Evolutionary conservation across 1,140 invertebrate genomes (phyloP).

Genomic region (Rhysida immarginata): DNA sequence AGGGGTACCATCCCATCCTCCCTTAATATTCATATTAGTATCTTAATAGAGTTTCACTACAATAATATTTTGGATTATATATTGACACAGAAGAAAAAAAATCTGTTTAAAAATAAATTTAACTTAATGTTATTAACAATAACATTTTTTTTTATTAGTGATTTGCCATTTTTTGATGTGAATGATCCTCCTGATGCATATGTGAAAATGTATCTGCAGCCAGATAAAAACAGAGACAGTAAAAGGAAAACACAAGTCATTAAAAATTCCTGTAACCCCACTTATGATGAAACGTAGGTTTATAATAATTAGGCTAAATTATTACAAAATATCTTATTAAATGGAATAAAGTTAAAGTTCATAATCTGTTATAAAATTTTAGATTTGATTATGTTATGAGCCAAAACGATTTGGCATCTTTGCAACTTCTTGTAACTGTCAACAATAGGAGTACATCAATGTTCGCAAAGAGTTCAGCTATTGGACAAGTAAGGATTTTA

Average conservation of each 20-base stretch:
- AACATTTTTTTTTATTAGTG: conserved; percentile 25
- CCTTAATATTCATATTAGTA: too few relatives aligned
- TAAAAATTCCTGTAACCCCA: conserved; percentile 75
- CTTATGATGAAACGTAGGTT: conserved; percentile 66
- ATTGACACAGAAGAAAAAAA: too few relatives aligned
- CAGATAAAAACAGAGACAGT: conserved; percentile 66
- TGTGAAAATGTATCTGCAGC: conserved; percentile 80
- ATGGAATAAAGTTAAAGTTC: not conserved
- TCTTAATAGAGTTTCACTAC: too few relatives aligned
- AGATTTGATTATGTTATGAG: conserved; percentile 5
- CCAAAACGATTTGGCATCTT: not conserved
- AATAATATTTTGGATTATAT: too few relatives aligned
- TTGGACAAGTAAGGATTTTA: conserved; percentile 4
- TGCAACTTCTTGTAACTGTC: not conserved
- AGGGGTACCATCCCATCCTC: too few relatives aligned
- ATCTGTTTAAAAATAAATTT: too few relatives aligned
- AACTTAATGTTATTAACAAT: too few relatives aligned
- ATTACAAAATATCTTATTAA: not conserved
- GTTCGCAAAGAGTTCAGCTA: conserved; percentile 1
- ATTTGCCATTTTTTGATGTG: conserved; percentile 71
- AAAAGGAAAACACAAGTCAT: conserved; percentile 70
- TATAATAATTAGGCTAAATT: not conserved
- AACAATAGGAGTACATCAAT: not conserved
- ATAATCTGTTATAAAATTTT: not conserved
- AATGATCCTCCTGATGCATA: conserved; percentile 85